Conservation (phyloP, 2,888 invertebrate species). For the Halocaridina rubra region DNA sequence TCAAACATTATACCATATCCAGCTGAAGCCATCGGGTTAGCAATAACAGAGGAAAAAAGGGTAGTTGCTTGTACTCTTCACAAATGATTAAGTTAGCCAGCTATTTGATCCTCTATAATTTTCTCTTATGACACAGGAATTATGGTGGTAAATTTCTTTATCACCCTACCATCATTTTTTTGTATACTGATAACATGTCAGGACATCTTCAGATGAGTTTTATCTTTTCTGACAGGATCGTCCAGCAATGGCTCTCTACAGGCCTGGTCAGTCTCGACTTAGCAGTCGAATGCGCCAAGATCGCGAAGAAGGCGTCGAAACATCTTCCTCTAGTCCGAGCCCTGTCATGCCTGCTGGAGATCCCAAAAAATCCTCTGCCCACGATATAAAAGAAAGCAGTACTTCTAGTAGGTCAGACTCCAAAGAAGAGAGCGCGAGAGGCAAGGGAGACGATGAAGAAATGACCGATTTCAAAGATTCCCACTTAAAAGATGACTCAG, state of each 20-base stretch:
- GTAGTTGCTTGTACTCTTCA: no score
- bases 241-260: conserved; percentile 89
- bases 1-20: no score
- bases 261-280: conserved; percentile 87
- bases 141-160: neutral
- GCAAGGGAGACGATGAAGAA: neutral
- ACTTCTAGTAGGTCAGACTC: neutral
- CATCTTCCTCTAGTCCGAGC: conserved; percentile 59
- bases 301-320: conserved; percentile 41
- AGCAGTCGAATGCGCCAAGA: conserved; percentile 52
- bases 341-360: conserved; percentile 52
- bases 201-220: no score
- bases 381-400: neutral
- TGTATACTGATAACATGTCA: no score
- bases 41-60: no score
- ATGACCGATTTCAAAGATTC: neutral
- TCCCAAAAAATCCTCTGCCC: conserved; percentile 9
- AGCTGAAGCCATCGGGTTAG: no score
- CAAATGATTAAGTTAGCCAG: no score
- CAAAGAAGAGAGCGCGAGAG: neutral
- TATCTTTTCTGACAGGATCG: conserved; percentile 77
- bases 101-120: no score
- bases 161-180: no score
- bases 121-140: no score
- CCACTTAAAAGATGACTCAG: no score